These are phyloP conservation scores for Clostera curtula DNA, from an alignment of 2,888 invertebrate species.

Conservation along the genomic window DNA sequence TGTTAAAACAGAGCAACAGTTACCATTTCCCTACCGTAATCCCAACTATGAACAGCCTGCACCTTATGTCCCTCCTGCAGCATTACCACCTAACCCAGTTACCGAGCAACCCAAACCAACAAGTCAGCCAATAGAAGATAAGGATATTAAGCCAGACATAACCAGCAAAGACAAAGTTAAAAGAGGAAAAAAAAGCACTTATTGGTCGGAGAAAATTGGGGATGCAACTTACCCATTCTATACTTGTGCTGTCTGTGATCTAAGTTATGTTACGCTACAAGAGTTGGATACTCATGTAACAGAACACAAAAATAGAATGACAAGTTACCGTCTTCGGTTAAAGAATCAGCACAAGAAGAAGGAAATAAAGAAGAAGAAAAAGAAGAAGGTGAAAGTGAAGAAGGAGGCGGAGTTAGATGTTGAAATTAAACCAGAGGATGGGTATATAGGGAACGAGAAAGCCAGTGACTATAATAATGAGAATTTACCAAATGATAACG, in stretches of 20 bases:
- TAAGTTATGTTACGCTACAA: conserved; percentile 36
- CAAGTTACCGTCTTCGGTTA: conserved; percentile 54
- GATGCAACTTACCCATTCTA: conserved; percentile 55
- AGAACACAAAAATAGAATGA: conserved; percentile 52
- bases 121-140: no score
- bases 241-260: conserved; percentile 55
- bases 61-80: no score
- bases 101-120: no score
- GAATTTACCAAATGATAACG: conserved; percentile 10
- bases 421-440: conserved; percentile 62
- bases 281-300: conserved; percentile 54
- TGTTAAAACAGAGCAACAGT: conserved; percentile 20
- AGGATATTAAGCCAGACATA: conserved; percentile 7
- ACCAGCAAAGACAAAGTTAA: conserved; percentile 19
- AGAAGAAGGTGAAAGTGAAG: conserved; percentile 35
- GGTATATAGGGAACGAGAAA: conserved; percentile 54
- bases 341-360: conserved; percentile 49
- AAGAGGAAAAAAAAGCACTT: conserved; percentile 30
- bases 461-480: conserved; percentile 29
- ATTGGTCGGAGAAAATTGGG: conserved; percentile 51
- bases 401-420: conserved; percentile 28
- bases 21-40: conserved; percentile 5
- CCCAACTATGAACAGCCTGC: conserved; percentile 5
- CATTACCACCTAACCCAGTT: no score
- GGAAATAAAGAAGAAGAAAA: conserved; percentile 44